Conservation (phyloP, 2,888 invertebrate species). For the Lepidochrysops patricia region DNA sequence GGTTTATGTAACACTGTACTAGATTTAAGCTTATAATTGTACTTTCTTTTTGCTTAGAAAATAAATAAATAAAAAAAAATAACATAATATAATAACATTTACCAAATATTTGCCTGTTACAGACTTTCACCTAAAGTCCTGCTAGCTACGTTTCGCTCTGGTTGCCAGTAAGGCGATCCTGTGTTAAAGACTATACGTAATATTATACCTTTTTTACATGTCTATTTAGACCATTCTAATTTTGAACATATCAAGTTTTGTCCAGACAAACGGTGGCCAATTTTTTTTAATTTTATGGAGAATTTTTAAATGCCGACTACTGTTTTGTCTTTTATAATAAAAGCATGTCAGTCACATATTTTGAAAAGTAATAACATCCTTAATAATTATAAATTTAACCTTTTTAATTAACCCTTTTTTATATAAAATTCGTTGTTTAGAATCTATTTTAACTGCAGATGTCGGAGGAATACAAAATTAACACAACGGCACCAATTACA, state of each 20-base stretch:
- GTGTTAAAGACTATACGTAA: conserved; percentile 39
- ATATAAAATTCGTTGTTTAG: conserved; percentile 1
- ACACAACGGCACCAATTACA: conserved; percentile 41
- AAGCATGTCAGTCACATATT: background rate
- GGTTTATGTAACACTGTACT: too few relatives aligned
- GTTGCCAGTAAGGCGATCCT: conserved; percentile 56
- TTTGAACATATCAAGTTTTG: conserved; percentile 13
- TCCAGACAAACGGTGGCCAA: background rate
- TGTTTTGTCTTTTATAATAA: background rate
- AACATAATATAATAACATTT: background rate
- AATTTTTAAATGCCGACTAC: background rate
- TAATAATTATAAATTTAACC: background rate
- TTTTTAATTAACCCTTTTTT: conserved; percentile 2
- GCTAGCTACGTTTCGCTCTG: conserved; percentile 44
- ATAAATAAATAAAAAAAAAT: too few relatives aligned
- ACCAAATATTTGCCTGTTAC: background rate
- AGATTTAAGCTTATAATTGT: too few relatives aligned
- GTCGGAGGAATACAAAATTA: conserved; percentile 43
- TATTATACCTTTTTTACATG: conserved; percentile 9
- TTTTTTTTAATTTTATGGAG: background rate
- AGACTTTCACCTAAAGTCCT: conserved; percentile 21
- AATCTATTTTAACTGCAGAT: conserved; percentile 22
- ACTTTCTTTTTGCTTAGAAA: too few relatives aligned
- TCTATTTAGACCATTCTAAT: conserved; percentile 10
- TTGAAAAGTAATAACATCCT: background rate